phyloP scores from a whole-genome alignment of 1,140 invertebrate genomes.

The Phymastichus coffea region DNA sequence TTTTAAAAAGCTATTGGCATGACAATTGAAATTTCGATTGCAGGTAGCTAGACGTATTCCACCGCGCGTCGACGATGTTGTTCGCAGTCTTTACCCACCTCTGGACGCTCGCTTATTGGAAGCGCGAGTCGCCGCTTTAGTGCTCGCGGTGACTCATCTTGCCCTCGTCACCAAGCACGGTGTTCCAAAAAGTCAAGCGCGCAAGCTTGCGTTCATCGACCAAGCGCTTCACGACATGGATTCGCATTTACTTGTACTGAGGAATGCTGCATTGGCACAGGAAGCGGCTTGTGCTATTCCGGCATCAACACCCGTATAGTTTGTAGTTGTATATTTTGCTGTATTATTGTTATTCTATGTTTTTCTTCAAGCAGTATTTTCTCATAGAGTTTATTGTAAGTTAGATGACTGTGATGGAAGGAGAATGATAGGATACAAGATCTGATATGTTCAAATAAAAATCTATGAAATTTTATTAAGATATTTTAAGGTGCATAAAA shows the following conservation, averaged over 20 bases:
- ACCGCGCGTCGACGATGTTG: slow-evolving; percentile 72
- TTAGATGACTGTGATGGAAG: no score
- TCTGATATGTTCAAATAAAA: no score
- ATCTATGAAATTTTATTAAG: no score
- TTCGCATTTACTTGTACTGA: slow-evolving; percentile 61
- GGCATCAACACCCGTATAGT: slow-evolving; percentile 45
- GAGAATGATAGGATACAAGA: no score
- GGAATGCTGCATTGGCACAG: slow-evolving; percentile 60
- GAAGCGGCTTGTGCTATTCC: slow-evolving; percentile 55
- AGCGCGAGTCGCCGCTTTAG: slow-evolving; percentile 68
- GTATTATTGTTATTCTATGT: slow-evolving; percentile 11
- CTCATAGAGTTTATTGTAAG: neutral
- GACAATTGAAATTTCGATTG: slow-evolving; percentile 11
- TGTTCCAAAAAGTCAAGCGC: slow-evolving; percentile 53
- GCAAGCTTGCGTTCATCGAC: slow-evolving; percentile 65
- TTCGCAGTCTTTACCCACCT: slow-evolving; percentile 72
- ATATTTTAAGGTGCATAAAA: no score
- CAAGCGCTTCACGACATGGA: slow-evolving; percentile 70
- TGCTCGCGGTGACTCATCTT: slow-evolving; percentile 71
- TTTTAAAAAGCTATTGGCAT: neutral
- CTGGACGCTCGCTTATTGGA: slow-evolving; percentile 70
- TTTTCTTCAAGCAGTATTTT: slow-evolving; percentile 12
- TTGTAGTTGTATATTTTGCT: neutral
- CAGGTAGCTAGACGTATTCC: slow-evolving; percentile 68
- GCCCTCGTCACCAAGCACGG: slow-evolving; percentile 62